These are phyloP conservation scores for Brachirus orientalis DNA, from an alignment of 2,113 vertebrate genomes.

Conservation along the genomic window DNA sequence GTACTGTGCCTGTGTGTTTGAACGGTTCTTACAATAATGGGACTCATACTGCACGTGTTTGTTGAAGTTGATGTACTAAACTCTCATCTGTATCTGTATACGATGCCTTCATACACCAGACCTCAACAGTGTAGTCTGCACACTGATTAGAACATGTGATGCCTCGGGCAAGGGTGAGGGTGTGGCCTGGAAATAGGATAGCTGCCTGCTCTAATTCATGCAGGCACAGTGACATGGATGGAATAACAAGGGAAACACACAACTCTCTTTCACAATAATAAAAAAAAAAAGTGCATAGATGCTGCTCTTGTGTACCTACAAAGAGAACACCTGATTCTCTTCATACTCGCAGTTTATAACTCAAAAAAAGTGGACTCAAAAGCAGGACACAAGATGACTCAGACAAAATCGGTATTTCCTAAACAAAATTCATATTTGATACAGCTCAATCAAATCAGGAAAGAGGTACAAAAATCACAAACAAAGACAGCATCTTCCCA, in stretches of 20 bases:
- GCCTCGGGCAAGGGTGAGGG: slow-evolving; percentile 51
- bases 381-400: no score
- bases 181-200: slow-evolving; percentile 54
- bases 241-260: slow-evolving; percentile 30
- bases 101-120: slow-evolving; percentile 7
- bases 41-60: slow-evolving; percentile 28
- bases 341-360: neutral
- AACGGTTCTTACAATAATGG: slow-evolving; percentile 19
- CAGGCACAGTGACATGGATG: slow-evolving; percentile 47
- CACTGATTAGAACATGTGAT: slow-evolving; percentile 41
- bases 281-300: slow-evolving; percentile 11
- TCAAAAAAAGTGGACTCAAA: neutral
- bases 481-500: slow-evolving; percentile 15
- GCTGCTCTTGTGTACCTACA: neutral
- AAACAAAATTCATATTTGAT: no score
- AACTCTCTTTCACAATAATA: slow-evolving; percentile 1
- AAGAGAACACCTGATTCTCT: no score
- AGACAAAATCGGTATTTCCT: no score
- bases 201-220: slow-evolving; percentile 47
- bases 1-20: slow-evolving; percentile 31
- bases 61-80: slow-evolving; percentile 26
- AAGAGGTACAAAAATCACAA: no score
- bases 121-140: slow-evolving; percentile 1
- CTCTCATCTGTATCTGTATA: slow-evolving; percentile 18
- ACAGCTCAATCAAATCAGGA: no score